A percentile compares a stretch with the other conserved stretches of the same genome.
Evolutionary conservation across 2,113 vertebrate species (phyloP).

Genomic region (Antechinus stuartii): DNA sequence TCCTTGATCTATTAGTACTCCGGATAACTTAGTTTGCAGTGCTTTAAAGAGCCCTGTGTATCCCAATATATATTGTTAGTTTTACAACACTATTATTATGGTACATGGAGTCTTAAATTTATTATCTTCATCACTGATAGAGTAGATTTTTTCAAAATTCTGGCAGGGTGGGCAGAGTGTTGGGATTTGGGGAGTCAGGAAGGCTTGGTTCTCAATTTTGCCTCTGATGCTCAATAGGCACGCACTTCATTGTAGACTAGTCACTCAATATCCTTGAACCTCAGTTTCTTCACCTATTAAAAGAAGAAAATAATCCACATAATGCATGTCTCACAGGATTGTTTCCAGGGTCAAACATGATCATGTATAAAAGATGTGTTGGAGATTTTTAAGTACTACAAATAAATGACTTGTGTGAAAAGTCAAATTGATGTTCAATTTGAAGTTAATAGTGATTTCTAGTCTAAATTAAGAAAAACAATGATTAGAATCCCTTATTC

Average conservation of each 20-base stretch:
- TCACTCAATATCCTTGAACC: neutral
- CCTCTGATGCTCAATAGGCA: neutral
- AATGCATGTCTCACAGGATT: neutral
- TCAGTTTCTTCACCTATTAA: neutral
- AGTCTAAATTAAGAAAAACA: neutral
- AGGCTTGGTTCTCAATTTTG: neutral
- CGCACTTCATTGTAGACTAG: neutral
- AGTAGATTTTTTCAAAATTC: neutral
- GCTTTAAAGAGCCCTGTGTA: conserved; percentile 30
- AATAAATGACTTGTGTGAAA: neutral
- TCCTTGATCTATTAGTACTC: conserved; percentile 36
- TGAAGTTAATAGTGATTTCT: neutral
- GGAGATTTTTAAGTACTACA: neutral
- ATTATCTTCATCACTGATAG: neutral
- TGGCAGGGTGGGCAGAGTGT: neutral
- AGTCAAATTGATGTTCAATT: neutral
- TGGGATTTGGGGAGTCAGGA: neutral
- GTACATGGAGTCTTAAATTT: neutral
- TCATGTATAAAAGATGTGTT: neutral
- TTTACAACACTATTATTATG: neutral
- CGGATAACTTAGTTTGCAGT: conserved; percentile 48
- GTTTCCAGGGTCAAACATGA: neutral
- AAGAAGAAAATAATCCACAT: neutral
- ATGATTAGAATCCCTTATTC: neutral
- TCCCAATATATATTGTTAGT: neutral